Conservation (phyloP, 2,113 vertebrate species). For the Nyctibius bracteatus region DNA sequence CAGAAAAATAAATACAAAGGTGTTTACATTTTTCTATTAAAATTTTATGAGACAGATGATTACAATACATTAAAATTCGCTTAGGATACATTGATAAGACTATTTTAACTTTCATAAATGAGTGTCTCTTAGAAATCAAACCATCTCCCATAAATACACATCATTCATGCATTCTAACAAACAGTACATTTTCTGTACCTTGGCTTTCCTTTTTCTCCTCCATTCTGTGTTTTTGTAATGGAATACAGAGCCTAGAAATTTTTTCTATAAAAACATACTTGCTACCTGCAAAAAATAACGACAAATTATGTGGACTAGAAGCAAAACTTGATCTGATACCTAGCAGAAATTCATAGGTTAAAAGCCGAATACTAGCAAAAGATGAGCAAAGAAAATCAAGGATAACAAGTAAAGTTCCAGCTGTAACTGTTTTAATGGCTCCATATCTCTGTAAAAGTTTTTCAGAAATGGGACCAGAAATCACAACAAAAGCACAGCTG, state of each 20-base stretch:
- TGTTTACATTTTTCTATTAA: not conserved
- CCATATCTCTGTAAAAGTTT: not conserved
- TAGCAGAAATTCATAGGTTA: constrained; percentile 6
- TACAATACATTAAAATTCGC: not conserved
- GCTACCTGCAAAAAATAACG: not conserved
- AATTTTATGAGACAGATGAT: not conserved
- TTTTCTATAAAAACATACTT: not conserved
- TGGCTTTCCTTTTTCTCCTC: not conserved
- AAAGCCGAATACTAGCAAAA: not conserved
- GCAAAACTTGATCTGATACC: not conserved
- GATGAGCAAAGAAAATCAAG: not conserved
- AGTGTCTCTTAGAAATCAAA: not conserved
- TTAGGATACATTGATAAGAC: not conserved
- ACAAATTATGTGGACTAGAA: not conserved
- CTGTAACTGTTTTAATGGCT: not conserved
- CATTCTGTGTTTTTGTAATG: not conserved
- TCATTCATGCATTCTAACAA: not conserved
- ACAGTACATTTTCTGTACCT: not conserved
- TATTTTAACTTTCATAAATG: not conserved
- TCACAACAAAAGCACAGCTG: not conserved
- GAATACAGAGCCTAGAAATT: not conserved
- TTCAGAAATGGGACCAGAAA: constrained; percentile 12
- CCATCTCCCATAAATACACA: not conserved
- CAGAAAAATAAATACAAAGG: not conserved
- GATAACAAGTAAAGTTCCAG: not conserved